These are phyloP conservation scores for Actinernus sp. DNA, from an alignment of 92 coral and sea anemone species.

Conservation along the genomic window DNA sequence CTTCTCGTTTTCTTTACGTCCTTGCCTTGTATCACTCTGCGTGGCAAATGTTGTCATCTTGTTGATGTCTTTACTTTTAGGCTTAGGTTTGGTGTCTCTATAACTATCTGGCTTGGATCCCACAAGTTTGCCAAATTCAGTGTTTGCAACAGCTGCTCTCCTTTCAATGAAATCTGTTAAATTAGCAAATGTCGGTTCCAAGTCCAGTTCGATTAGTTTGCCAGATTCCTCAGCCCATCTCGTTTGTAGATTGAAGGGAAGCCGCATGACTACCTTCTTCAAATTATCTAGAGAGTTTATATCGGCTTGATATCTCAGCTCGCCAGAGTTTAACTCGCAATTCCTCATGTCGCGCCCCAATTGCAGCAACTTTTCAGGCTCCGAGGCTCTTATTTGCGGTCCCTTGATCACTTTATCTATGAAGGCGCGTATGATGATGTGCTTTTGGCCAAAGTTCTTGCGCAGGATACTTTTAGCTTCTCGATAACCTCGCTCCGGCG, in stretches of 20 bases:
- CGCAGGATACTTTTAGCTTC: too few species aligned
- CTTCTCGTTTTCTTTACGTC: too few species aligned
- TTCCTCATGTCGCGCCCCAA: conserved; percentile 63
- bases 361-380: conserved; percentile 30
- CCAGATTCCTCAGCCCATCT: conserved; percentile 61
- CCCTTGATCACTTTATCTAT: conserved; percentile 39
- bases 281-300: conserved; percentile 53
- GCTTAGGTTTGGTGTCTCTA: background rate
- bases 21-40: too few species aligned
- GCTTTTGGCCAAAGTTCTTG: too few species aligned
- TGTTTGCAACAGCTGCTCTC: conserved; percentile 44
- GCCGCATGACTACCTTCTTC: conserved; percentile 39
- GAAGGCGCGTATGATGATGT: conserved; percentile 44
- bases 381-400: conserved; percentile 30
- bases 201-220: conserved; percentile 14
- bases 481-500: too few species aligned
- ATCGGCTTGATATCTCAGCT: conserved; percentile 44
- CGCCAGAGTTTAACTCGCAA: conserved; percentile 39
- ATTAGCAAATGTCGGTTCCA: conserved; percentile 32
- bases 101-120: conserved; percentile 34
- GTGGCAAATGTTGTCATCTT: too few species aligned
- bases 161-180: conserved; percentile 29
- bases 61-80: too few species aligned
- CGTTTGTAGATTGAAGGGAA: conserved; percentile 53
- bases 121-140: conserved; percentile 41